Conservation (phyloP, 1,140 invertebrate species). For the Drosophila ficusphila region DNA sequence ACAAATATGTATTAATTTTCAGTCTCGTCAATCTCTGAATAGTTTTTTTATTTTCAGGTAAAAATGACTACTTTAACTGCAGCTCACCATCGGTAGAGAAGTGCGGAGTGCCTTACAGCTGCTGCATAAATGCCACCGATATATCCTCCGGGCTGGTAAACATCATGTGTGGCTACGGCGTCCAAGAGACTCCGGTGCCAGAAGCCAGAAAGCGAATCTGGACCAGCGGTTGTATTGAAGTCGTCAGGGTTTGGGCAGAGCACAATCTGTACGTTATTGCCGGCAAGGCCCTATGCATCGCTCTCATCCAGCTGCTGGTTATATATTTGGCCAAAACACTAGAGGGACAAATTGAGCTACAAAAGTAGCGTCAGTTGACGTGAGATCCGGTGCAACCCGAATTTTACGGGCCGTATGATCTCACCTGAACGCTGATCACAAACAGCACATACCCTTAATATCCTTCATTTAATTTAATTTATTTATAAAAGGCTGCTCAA, state of each 20-base stretch:
- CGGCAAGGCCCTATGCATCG: constrained; percentile 91
- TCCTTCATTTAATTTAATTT: constrained; percentile 5
- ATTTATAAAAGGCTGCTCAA: not conserved
- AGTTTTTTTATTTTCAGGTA: constrained; percentile 80
- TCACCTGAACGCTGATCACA: not conserved
- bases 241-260: constrained; percentile 92
- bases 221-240: constrained; percentile 95
- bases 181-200: constrained; percentile 91
- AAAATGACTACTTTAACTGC: constrained; percentile 98
- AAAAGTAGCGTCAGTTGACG: constrained; percentile 90
- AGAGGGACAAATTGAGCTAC: constrained; percentile 94
- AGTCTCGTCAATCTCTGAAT: too few relatives aligned
- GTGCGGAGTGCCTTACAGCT: constrained; percentile 97
- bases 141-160: constrained; percentile 94
- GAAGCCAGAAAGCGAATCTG: constrained; percentile 94
- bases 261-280: constrained; percentile 94
- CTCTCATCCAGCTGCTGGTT: constrained; percentile 93
- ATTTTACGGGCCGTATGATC: constrained; percentile 24
- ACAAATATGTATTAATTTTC: too few relatives aligned
- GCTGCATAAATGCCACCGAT: constrained; percentile 95
- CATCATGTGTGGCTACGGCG: constrained; percentile 96
- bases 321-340: constrained; percentile 95
- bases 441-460: not conserved
- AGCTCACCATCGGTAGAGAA: constrained; percentile 93
- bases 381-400: constrained; percentile 37